Evolutionary conservation across 2,888 invertebrate genomes (phyloP), one percentile per base, ranked within the genome.

Genomic region (Gymnosoma rotundatum): DNA sequence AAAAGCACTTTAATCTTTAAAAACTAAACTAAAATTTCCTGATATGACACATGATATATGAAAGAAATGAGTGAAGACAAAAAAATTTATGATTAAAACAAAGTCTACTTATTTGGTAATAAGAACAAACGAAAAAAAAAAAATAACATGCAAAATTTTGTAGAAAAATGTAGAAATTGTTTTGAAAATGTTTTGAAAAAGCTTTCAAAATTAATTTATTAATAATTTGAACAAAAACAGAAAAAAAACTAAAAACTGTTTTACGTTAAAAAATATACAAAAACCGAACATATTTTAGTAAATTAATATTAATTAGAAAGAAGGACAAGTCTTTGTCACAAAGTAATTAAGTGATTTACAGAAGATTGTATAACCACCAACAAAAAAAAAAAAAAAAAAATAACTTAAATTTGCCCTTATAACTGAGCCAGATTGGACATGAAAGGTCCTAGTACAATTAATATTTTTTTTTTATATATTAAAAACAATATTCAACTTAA

Each of bases 401-500:
- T 32, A 32, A 4, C 5, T 32, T 7, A 32, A 50, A 20, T 61
- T 16, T 9, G 6, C 1, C 52, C 42, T 78, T 10, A 61, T 8
- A 63, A 42, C 25, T 50, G n/a, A 38, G 38, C 21, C 12, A 61
- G 20, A 60, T 38, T 76, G 12, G 14, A 48, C 45, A 36, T 25
- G 7, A 36, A 66, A 20, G 21, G 9, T 9, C 50, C 50, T 52
- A 48, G 18, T 4, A 50, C 14, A 14, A 14, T 18, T 50, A 67
- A 14, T 58, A 18, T 25, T 45, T 54, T 52, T 52, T 56, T 70
- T 45, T 16, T n/a, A 25, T 61, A 12, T 60, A 83, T 2, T 83
- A 74, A 80, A 86, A 87, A 82, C 84, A 86, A 78, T 81, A 56
- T 83, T 83, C 48, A 75, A 81, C 50, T 78, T 80, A 85, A 78